These are phyloP conservation scores for Macropodus opercularis DNA, from an alignment of 2,797 vertebrate genomes.

Conservation along the genomic window DNA sequence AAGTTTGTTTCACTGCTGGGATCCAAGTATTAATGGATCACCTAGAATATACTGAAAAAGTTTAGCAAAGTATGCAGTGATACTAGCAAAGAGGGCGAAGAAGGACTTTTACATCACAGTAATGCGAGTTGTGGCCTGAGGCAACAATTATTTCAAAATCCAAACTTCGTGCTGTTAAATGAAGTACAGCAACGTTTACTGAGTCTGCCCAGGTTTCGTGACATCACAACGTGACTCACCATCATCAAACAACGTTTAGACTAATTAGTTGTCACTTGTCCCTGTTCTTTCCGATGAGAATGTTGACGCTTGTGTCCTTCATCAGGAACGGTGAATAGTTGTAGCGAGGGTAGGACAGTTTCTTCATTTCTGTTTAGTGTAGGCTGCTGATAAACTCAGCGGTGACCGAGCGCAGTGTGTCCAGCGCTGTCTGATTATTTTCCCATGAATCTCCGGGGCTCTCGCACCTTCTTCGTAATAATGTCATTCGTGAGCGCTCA, in stretches of 20 bases:
- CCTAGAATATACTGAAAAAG: too few relatives aligned
- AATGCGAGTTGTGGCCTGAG: not conserved
- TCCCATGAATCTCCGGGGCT: too few relatives aligned
- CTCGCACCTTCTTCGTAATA: too few relatives aligned
- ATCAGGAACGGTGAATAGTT: too few relatives aligned
- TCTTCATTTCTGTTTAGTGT: too few relatives aligned
- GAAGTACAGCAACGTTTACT: constrained; percentile 2
- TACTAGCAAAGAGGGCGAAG: not conserved
- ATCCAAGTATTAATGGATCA: not conserved
- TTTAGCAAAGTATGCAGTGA: too few relatives aligned
- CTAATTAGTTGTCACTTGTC: constrained; percentile 26
- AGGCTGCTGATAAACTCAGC: too few relatives aligned
- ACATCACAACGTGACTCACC: constrained; percentile 20
- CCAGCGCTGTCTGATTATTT: too few relatives aligned
- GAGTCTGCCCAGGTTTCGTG: not conserved
- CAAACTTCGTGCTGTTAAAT: not conserved
- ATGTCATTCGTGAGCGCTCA: too few relatives aligned
- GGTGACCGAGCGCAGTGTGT: too few relatives aligned
- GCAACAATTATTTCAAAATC: not conserved
- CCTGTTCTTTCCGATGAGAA: constrained; percentile 6
- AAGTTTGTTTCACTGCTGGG: not conserved
- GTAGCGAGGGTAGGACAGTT: too few relatives aligned
- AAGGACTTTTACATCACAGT: not conserved
- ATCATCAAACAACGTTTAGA: constrained; percentile 1
- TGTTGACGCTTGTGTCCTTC: not conserved